Percentiles rank a stretch among this genome's conserved stretches.
Evolutionary conservation across 1,140 invertebrate genomes (phyloP).

Genomic region (Pseudomyrmex gracilis): DNA sequence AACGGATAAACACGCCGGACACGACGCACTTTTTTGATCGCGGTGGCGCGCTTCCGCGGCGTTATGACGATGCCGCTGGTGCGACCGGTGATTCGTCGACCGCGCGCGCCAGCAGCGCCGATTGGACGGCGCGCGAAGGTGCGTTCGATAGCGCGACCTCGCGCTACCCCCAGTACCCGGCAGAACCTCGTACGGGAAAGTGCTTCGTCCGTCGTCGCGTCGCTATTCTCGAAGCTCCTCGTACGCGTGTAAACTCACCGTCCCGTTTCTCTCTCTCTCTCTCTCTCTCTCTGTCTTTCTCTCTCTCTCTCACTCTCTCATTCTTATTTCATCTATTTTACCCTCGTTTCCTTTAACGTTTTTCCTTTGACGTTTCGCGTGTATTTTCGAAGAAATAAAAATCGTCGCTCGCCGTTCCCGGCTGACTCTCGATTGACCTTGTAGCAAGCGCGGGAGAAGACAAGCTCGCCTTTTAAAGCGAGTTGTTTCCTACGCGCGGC

Average conservation of each 20-base stretch:
- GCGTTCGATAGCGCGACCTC: conserved; percentile 83
- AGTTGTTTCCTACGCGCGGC: conserved; percentile 26
- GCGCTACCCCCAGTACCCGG: conserved; percentile 82
- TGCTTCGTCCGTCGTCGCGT: conserved; percentile 71
- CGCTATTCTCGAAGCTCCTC: conserved; percentile 63
- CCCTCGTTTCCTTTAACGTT: background rate
- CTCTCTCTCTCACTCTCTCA: background rate
- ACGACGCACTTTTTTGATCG: conserved; percentile 1
- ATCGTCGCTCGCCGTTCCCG: conserved; percentile 16
- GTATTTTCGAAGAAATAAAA: conserved; percentile 10
- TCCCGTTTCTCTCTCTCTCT: conserved; percentile 7
- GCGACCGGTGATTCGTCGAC: conserved; percentile 73
- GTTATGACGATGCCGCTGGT: conserved; percentile 69
- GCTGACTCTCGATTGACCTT: conserved; percentile 11
- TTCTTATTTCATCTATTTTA: conserved; percentile 24
- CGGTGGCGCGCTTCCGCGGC: conserved; percentile 33
- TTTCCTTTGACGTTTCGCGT: background rate
- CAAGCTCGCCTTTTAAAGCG: conserved; percentile 25
- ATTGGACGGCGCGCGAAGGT: conserved; percentile 79
- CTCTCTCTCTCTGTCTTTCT: conserved; percentile 15
- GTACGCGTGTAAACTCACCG: conserved; percentile 47
- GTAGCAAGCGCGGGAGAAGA: conserved; percentile 41
- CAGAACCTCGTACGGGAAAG: conserved; percentile 81
- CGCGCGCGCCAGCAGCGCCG: conserved; percentile 68
- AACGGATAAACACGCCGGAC: background rate